Conservation (phyloP, 2,888 invertebrate genomes). For the Nomada fabriciana region DNA sequence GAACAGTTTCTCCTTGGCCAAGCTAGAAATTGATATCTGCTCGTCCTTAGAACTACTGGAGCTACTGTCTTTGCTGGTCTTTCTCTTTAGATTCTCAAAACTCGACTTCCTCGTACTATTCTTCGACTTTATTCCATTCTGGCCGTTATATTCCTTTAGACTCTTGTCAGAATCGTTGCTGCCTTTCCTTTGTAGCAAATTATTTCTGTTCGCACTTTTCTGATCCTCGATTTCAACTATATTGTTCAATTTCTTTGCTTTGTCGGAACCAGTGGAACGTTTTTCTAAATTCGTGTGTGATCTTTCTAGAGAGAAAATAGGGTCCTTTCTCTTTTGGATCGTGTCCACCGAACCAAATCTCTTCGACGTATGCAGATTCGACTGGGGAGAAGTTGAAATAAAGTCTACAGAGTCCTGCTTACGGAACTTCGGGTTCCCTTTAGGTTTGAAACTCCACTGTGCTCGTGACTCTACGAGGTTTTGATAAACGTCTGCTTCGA, state of each 20-base stretch:
- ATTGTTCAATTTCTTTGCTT: constrained; percentile 74
- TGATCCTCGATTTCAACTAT: constrained; percentile 75
- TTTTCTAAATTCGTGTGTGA: constrained; percentile 74
- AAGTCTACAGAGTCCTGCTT: constrained; percentile 75
- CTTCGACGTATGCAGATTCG: constrained; percentile 68
- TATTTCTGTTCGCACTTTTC: constrained; percentile 37
- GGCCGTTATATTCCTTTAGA: constrained; percentile 50
- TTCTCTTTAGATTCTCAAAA: constrained; percentile 74
- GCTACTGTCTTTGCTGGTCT: constrained; percentile 78
- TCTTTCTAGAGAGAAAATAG: constrained; percentile 62
- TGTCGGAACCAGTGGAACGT: constrained; percentile 57
- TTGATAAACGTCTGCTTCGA: constrained; percentile 32
- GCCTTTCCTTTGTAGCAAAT: constrained; percentile 68
- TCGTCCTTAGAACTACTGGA: constrained; percentile 79
- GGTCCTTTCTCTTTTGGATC: constrained; percentile 66
- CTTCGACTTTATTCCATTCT: constrained; percentile 2
- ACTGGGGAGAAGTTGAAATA: constrained; percentile 24
- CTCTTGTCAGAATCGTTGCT: constrained; percentile 77
- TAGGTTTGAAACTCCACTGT: constrained; percentile 18
- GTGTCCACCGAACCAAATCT: constrained; percentile 76
- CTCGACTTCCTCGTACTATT: constrained; percentile 72
- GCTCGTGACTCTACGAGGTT: neutral
- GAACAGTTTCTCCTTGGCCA: constrained; percentile 58
- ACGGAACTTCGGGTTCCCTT: constrained; percentile 60
- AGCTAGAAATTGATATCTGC: constrained; percentile 65